Evolutionary conservation across 2,797 vertebrate species (phyloP).

Genomic region (Sebastes aleutianus): DNA sequence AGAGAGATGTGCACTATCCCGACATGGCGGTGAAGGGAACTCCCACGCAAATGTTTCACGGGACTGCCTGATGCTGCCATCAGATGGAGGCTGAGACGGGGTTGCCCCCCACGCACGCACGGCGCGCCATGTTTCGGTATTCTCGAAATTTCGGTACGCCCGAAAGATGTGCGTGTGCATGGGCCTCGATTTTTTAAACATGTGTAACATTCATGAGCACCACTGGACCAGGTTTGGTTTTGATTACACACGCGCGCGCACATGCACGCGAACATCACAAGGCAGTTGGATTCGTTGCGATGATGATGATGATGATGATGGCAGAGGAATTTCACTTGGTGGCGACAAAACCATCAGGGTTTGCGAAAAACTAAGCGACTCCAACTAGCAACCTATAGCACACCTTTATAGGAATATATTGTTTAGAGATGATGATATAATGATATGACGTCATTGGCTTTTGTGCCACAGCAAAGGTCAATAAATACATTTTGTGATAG

Average conservation of each 20-base stretch:
- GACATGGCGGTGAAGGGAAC: constrained; percentile 85
- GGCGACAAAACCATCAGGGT: constrained; percentile 46
- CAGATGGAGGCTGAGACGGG: constrained; percentile 81
- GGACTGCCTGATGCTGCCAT: constrained; percentile 86
- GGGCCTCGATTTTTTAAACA: background rate
- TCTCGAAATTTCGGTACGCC: constrained; percentile 36
- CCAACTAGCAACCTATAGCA: no score
- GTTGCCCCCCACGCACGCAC: constrained; percentile 72
- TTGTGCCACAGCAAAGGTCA: background rate
- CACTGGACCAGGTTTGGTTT: background rate
- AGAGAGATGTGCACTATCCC: constrained; percentile 66
- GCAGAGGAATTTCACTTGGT: constrained; percentile 38
- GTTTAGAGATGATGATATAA: background rate
- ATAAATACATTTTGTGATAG: background rate
- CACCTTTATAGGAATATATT: background rate
- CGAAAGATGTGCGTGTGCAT: background rate
- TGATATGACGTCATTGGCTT: background rate
- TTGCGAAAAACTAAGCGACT: background rate
- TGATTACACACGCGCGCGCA: background rate
- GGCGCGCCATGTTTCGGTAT: constrained; percentile 50
- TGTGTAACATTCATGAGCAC: background rate
- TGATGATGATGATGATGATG: background rate
- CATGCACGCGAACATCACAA: background rate
- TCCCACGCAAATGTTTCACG: constrained; percentile 86
- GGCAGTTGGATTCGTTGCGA: background rate